Evolutionary conservation across 2,797 vertebrate species (phyloP).

Genomic region (Brachyrhaphis roseni): DNA sequence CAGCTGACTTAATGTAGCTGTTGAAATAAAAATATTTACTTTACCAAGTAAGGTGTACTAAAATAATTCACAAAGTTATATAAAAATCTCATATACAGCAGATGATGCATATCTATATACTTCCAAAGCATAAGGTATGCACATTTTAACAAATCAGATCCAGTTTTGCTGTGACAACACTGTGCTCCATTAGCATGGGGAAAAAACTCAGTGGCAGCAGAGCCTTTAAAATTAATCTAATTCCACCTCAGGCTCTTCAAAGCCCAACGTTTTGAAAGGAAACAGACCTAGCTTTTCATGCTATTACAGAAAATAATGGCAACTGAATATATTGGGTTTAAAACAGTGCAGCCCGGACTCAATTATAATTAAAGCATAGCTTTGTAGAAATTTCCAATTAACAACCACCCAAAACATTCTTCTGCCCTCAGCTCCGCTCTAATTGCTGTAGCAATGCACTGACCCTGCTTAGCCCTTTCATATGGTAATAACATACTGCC

Average conservation of each 20-base stretch:
- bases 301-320: slow-evolving; percentile 77
- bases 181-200: slow-evolving; percentile 72
- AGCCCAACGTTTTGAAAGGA: slow-evolving; percentile 78
- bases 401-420: slow-evolving; percentile 84
- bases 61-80: slow-evolving; percentile 5
- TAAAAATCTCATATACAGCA: not conserved
- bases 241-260: slow-evolving; percentile 82
- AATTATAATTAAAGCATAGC: slow-evolving; percentile 85
- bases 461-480: slow-evolving; percentile 86
- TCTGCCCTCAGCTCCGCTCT: slow-evolving; percentile 79
- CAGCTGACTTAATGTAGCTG: not conserved
- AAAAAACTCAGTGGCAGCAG: slow-evolving; percentile 63
- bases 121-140: slow-evolving; percentile 51
- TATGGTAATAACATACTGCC: slow-evolving; percentile 85
- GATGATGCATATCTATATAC: slow-evolving; percentile 19
- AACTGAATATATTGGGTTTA: slow-evolving; percentile 79
- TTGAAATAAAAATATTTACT: too few relatives aligned
- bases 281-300: slow-evolving; percentile 79
- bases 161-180: slow-evolving; percentile 64
- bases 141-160: slow-evolving; percentile 57
- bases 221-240: slow-evolving; percentile 82
- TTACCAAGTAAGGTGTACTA: not conserved
- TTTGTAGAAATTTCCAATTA: slow-evolving; percentile 86
- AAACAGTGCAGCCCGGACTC: slow-evolving; percentile 80
- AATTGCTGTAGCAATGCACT: slow-evolving; percentile 81